Evolutionary conservation across 2,797 vertebrate genomes (phyloP), one percentile per base, ranked within the genome.

Genomic region (Anableps anableps): DNA sequence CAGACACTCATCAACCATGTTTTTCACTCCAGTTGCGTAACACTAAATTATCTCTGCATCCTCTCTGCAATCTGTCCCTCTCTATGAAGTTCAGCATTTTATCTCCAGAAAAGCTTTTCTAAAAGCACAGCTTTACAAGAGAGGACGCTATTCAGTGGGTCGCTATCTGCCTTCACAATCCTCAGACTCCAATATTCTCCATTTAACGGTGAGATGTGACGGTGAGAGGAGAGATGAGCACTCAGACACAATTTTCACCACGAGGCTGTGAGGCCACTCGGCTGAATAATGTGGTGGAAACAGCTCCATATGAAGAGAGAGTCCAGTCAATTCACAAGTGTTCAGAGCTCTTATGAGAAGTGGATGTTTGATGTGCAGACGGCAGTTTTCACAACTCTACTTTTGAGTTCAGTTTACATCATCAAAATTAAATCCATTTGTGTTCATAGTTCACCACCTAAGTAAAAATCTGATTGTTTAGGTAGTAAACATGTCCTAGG

Each of bases 281-380:
- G 74, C 79, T 75, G 78, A 77, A 73, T 82, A 78, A 83, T 72
- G 79, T 38, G 58, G 81, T 84, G 79, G 72, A 81, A 87, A 88
- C 41, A 9, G 48, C 45, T 41, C 75, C 17, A 34, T 16, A n/a
- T 66, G 60, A 82, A 78, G 53, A 83, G 74, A 48, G 48, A 76
- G 80, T 80, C 34, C 70, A 75, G 80, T 75, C 64, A 70, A 23
- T 82, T 78, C 53, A 64, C 3, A 45, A 73, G 71, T n/a, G 82
- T 72, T 51, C 51, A 29, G 71, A 79, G 78, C 85, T 80, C 82
- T 85, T 21, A 68, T 62, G 55, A 78, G 77, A 83, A 84, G 73
- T 48, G 76, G 72, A 79, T 36, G 43, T 75, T 79, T 80, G 82
- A 83, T 72, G 62, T 14, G 1, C 72, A 64, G 79, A 76, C 9